Evolutionary conservation across 2,797 vertebrate genomes (phyloP).

Genomic region (Enteromius paludinosus): DNA sequence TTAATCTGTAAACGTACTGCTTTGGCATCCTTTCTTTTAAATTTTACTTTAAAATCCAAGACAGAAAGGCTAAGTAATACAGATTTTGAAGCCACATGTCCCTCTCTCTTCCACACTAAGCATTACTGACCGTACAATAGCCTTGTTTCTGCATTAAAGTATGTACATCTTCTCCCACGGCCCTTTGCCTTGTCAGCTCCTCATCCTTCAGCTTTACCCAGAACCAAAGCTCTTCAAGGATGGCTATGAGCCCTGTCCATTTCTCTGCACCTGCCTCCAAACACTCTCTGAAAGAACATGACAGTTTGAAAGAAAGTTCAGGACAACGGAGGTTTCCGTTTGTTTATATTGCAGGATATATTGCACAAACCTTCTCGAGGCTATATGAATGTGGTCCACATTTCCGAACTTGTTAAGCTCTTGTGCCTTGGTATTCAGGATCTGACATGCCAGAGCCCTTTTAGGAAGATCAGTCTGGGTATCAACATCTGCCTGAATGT

Average conservation of each 20-base stretch:
- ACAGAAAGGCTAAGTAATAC: neutral
- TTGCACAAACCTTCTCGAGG: conserved; percentile 20
- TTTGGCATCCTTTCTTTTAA: too few relatives aligned
- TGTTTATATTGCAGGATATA: neutral
- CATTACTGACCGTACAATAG: conserved; percentile 79
- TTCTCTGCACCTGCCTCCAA: conserved; percentile 82
- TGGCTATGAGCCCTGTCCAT: conserved; percentile 78
- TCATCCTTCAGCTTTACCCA: conserved; percentile 83
- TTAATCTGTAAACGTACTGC: neutral
- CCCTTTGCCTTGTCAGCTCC: conserved; percentile 80
- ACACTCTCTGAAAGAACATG: conserved; percentile 72
- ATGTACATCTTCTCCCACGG: conserved; percentile 79
- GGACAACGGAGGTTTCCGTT: neutral
- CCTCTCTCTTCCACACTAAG: neutral
- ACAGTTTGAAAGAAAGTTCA: conserved; percentile 18
- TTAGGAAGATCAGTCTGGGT: conserved; percentile 85
- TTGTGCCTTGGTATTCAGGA: conserved; percentile 11
- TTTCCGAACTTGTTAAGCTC: conserved; percentile 25
- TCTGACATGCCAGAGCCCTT: conserved; percentile 56
- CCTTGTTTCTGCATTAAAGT: conserved; percentile 80
- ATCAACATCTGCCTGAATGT: conserved; percentile 87
- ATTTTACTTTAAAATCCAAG: neutral
- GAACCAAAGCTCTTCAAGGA: conserved; percentile 82
- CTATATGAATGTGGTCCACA: conserved; percentile 9
- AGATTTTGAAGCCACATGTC: neutral